Percentiles rank a stretch among this genome's conserved stretches.
These are phyloP conservation scores for Lytechinus variegatus DNA, from an alignment of 35 echinoderm and acorn worm species.

Conservation along the genomic window DNA sequence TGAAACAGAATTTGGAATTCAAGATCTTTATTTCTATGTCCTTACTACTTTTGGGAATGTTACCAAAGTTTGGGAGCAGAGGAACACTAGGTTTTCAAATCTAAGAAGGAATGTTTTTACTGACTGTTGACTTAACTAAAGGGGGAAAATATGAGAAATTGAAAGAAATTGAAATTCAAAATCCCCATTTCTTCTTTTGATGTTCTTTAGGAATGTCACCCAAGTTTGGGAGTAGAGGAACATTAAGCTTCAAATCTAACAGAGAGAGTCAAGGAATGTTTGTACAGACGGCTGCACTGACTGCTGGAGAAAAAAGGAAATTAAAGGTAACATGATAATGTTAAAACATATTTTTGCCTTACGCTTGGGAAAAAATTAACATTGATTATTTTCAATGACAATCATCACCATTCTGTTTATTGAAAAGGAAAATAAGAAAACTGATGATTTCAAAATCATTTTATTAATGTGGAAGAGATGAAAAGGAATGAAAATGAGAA, in stretches of 20 bases:
- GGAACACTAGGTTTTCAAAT: too few species aligned
- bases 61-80: too few species aligned
- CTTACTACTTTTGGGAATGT: neutral
- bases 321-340: slow-evolving; percentile 51
- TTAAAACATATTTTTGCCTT: too few species aligned
- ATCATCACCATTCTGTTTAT: too few species aligned
- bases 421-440: too few species aligned
- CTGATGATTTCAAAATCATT: too few species aligned
- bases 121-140: slow-evolving; percentile 38
- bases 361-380: too few species aligned
- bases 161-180: neutral
- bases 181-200: neutral
- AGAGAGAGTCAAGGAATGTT: slow-evolving; percentile 54
- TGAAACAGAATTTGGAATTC: slow-evolving; percentile 29
- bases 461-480: too few species aligned
- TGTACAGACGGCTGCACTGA: slow-evolving; percentile 43
- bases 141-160: slow-evolving; percentile 59
- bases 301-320: slow-evolving; percentile 68
- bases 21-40: neutral
- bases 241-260: slow-evolving; percentile 60
- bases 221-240: slow-evolving; percentile 58
- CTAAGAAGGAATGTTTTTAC: slow-evolving; percentile 48
- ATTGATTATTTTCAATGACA: too few species aligned
- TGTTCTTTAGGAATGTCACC: slow-evolving; percentile 31
- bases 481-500: too few species aligned